phyloP scores from a whole-genome alignment of 2,888 invertebrate species.

The Eupithecia tripunctaria region DNA sequence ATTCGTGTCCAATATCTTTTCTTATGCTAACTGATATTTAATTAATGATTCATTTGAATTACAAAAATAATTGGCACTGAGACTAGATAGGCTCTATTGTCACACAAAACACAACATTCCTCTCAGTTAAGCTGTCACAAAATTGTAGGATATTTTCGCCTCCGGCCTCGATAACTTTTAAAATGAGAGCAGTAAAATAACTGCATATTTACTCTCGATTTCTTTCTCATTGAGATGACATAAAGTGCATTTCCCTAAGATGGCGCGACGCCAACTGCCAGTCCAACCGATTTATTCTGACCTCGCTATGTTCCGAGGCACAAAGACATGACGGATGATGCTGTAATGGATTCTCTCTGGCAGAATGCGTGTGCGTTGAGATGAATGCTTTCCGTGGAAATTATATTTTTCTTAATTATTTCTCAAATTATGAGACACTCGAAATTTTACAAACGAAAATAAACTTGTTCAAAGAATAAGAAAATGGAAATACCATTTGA shows the following conservation, averaged over 20 bases:
- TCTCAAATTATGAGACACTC: not conserved
- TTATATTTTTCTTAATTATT: not conserved
- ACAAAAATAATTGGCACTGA: too few species aligned
- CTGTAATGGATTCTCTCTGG: conserved; percentile 15
- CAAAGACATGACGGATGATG: conserved; percentile 34
- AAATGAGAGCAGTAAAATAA: conserved; percentile 2
- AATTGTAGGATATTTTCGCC: not conserved
- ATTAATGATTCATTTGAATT: too few species aligned
- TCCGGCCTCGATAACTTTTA: conserved; percentile 8
- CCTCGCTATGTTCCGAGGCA: conserved; percentile 32
- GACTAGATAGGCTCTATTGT: too few species aligned
- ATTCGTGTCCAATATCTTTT: too few species aligned
- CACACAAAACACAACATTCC: not conserved
- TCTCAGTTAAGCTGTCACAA: not conserved
- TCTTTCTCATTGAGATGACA: conserved; percentile 69
- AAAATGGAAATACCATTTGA: conserved; percentile 8
- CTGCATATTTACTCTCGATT: conserved; percentile 50
- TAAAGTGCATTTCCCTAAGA: conserved; percentile 67
- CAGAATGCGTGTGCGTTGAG: conserved; percentile 1
- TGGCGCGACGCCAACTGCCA: conserved; percentile 63
- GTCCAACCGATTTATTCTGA: conserved; percentile 38
- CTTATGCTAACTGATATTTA: too few species aligned
- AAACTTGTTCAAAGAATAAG: not conserved
- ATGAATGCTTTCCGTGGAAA: not conserved
- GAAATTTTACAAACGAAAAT: not conserved